Base-by-base conservation (phyloP, 2,797 vertebrate genomes). In the Buceros bicornis region DNA sequence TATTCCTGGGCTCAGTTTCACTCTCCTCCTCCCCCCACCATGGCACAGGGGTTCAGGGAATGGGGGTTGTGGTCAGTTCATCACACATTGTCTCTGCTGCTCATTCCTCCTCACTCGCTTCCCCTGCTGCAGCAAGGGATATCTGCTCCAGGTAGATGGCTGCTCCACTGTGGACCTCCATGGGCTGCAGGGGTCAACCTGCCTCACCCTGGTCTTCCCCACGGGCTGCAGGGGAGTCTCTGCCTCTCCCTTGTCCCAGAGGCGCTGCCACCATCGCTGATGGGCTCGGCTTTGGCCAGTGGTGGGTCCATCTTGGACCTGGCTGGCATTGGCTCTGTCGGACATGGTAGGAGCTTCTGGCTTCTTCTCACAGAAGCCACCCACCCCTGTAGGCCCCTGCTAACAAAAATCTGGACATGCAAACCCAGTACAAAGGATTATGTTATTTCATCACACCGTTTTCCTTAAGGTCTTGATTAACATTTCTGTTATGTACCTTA, bases 11-110 rank as follows among this genome's bases (percentile, higher is more conserved):
- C 53, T 71, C 29, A 53, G 2, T n/a, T 40, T 48, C 14, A 17
- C 24, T 71, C 40, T 13, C 3, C 51, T 25, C 12, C 11, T 17
- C 12, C 33, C 11, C 1, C 1, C 1, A 25, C 33, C 3, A 40
- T 40, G 1, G 25, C 1, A 1, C 37, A 26, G 25, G 7, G 33
- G 29, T 5, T 18, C 0, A 0, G 21, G 43, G 31, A 33, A 65
- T 35, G 11, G 22, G 6, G 3, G 2, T 20, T 40, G 42, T 2
- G 4, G 35, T 65, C 17, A 11, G 13, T 40, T 16, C 15, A 28
- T 61, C 47, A 40, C 19, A 29, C 1, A 0, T 20, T 28, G 16
- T 61, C 28, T 76, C 22, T 81, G 57, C 24, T 0, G 0, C 11
- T 53, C 15, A 21, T 42, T 53, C 19, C 53, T 79, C 15, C 19